phyloP scores from a whole-genome alignment of 2,113 vertebrate genomes.

The Lasiurus borealis region DNA sequence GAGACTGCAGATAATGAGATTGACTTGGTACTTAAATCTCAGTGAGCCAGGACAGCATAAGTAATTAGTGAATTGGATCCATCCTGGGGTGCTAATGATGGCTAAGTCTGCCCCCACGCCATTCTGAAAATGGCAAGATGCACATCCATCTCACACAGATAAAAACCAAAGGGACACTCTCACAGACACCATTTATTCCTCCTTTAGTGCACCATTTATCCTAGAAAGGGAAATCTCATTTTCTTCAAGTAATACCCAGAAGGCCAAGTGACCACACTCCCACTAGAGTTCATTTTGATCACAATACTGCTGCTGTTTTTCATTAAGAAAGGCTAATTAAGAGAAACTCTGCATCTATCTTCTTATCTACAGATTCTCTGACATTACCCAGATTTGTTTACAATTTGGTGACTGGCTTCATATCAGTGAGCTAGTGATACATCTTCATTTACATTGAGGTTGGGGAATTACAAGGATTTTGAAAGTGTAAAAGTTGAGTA shows the following conservation, averaged over 20 bases:
- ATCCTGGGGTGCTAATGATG: constrained; percentile 97
- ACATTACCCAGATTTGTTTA: constrained; percentile 83
- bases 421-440: constrained; percentile 54
- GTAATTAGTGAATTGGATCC: constrained; percentile 98
- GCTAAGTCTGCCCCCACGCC: constrained; percentile 94
- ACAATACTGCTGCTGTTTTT: constrained; percentile 95
- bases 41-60: constrained; percentile 97
- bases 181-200: constrained; percentile 86
- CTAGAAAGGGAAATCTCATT: constrained; percentile 89
- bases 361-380: constrained; percentile 88
- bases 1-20: constrained; percentile 97
- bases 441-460: constrained; percentile 1
- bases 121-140: constrained; percentile 88
- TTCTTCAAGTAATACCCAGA: constrained; percentile 90
- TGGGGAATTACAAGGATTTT: not conserved
- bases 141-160: constrained; percentile 90
- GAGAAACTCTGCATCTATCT: constrained; percentile 92
- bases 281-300: constrained; percentile 97
- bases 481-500: not conserved
- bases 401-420: constrained; percentile 73
- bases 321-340: constrained; percentile 99
- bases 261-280: constrained; percentile 92
- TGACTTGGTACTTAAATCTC: constrained; percentile 99
- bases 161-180: constrained; percentile 86
- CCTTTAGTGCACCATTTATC: constrained; percentile 85